Percentiles rank a stretch among this genome's conserved stretches.
These are phyloP conservation scores for Hydra vulgaris DNA, from an alignment of 30 jellyfish, hydroid and myxozoan species.

Conservation along the genomic window DNA sequence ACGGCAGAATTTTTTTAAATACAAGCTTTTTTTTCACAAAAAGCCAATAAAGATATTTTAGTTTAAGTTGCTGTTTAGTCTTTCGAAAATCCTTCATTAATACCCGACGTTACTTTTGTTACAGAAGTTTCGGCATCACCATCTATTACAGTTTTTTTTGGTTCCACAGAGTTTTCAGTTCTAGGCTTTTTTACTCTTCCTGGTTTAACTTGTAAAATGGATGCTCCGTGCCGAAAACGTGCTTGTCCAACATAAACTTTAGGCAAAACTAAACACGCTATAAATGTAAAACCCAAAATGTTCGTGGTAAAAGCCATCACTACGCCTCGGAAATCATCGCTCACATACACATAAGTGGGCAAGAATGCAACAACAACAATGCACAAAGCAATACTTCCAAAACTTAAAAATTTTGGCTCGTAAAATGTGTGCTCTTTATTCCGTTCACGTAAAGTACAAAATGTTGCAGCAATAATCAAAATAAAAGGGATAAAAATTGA, in stretches of 20 bases:
- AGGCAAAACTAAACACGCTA: slow-evolving; percentile 70
- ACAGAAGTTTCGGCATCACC: not conserved
- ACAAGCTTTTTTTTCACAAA: too few species aligned
- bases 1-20: too few species aligned
- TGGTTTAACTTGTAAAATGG: not conserved
- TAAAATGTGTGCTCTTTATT: slow-evolving; percentile 54
- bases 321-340: slow-evolving; percentile 49
- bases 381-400: slow-evolving; percentile 60
- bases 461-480: slow-evolving; percentile 34
- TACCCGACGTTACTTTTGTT: not conserved
- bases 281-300: slow-evolving; percentile 57
- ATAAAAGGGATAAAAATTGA: slow-evolving; percentile 50
- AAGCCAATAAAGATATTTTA: too few species aligned
- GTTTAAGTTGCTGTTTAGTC: too few species aligned
- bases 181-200: not conserved
- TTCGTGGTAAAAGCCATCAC: slow-evolving; percentile 83
- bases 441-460: slow-evolving; percentile 58
- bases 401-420: slow-evolving; percentile 79
- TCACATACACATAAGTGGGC: slow-evolving; percentile 73
- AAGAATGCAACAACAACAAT: slow-evolving; percentile 67
- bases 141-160: not conserved
- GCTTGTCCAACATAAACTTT: slow-evolving; percentile 32
- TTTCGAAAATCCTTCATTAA: not conserved
- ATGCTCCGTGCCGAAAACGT: not conserved
- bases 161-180: not conserved